Percentiles rank a stretch among this genome's conserved stretches.
Conservation (phyloP, 2,888 invertebrate genomes). For the Drosophila vallismaia region DNA sequence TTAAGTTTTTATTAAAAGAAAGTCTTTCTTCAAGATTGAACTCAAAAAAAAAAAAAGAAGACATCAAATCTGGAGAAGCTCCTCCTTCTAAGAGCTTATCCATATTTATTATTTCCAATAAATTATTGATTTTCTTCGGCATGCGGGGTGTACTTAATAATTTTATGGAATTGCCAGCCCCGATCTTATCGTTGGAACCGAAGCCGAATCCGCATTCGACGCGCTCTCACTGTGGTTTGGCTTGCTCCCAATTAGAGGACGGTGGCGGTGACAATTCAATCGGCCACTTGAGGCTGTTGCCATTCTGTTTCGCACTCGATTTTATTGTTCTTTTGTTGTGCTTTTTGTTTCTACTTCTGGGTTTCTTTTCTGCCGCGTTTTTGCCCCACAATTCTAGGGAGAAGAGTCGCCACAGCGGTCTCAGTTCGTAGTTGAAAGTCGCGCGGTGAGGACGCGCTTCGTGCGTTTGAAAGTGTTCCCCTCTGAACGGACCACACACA, state of each 20-base stretch:
- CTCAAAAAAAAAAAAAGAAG: neutral
- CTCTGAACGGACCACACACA: constrained; percentile 5
- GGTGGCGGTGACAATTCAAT: constrained; percentile 67
- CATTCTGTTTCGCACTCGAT: constrained; percentile 27
- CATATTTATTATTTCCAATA: constrained; percentile 30
- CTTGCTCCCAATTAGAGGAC: constrained; percentile 67
- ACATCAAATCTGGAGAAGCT: neutral
- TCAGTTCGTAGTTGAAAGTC: constrained; percentile 67
- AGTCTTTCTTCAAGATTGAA: neutral
- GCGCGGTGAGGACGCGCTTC: constrained; percentile 60
- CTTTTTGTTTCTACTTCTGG: constrained; percentile 26
- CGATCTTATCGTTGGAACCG: constrained; percentile 36
- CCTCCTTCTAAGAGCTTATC: constrained; percentile 11
- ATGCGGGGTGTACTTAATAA: constrained; percentile 22
- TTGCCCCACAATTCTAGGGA: constrained; percentile 22
- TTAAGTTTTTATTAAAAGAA: neutral
- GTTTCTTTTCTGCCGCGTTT: constrained; percentile 3
- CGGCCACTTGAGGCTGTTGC: constrained; percentile 59
- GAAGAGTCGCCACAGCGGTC: neutral
- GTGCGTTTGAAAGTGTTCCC: constrained; percentile 57
- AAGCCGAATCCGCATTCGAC: constrained; percentile 24
- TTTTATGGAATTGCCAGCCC: constrained; percentile 34
- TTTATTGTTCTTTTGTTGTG: constrained; percentile 45
- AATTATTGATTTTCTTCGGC: constrained; percentile 32
- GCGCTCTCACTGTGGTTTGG: constrained; percentile 46